Conservation (phyloP, 2,797 vertebrate species). For the Austrolebias charrua region DNA sequence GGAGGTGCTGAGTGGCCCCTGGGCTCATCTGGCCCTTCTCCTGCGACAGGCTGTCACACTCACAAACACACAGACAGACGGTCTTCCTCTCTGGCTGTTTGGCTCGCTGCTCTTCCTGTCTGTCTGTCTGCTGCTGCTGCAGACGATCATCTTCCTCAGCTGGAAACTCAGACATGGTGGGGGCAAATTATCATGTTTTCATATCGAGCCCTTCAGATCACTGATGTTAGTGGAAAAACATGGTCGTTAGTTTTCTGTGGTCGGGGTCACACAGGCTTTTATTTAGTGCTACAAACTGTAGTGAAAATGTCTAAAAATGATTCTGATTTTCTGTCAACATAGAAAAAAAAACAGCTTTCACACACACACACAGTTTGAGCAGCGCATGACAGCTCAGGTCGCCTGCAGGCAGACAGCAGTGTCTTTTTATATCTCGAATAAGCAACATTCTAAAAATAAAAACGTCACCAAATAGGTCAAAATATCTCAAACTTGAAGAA, state of each 20-base stretch:
- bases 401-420: neutral
- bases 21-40: slow-evolving; percentile 63
- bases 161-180: slow-evolving; percentile 71
- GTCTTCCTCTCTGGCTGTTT: slow-evolving; percentile 43
- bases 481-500: neutral
- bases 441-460: slow-evolving; percentile 18
- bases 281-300: neutral
- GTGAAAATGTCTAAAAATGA: neutral
- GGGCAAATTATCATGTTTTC: slow-evolving; percentile 32
- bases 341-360: neutral
- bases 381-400: neutral
- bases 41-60: slow-evolving; percentile 36
- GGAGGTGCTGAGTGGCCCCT: slow-evolving; percentile 62
- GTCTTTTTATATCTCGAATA: neutral
- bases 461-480: neutral
- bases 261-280: neutral
- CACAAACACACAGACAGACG: slow-evolving; percentile 13
- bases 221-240: neutral
- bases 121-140: slow-evolving; percentile 64
- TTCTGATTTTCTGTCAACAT: too few species aligned
- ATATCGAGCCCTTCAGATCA: slow-evolving; percentile 6
- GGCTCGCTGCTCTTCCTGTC: slow-evolving; percentile 60
- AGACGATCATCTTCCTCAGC: slow-evolving; percentile 56
- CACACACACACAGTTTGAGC: neutral
- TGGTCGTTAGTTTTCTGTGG: too few species aligned